Evolutionary conservation across 37 sponge, comb jelly and placozoan species (phyloP).

Genomic region (Dysidea cf. avara): DNA sequence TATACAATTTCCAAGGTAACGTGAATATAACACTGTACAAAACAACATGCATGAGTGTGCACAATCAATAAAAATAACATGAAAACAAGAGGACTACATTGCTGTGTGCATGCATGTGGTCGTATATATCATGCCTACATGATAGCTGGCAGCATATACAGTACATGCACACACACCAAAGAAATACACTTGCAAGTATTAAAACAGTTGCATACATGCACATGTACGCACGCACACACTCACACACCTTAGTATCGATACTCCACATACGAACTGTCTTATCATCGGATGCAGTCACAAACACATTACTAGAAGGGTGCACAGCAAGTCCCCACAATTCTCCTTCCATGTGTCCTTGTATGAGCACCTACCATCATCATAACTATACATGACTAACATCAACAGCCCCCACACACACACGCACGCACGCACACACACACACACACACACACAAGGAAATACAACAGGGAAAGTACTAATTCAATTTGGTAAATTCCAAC

Average conservation of each 20-base stretch:
- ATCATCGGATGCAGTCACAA: constrained; percentile 89
- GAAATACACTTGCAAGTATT: background rate
- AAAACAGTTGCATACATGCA: background rate
- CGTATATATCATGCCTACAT: too few species aligned
- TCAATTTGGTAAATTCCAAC: too few species aligned
- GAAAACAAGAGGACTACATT: too few species aligned
- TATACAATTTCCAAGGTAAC: too few species aligned
- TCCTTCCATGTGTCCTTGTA: constrained; percentile 88
- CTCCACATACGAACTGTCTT: constrained; percentile 82
- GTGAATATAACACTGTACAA: too few species aligned
- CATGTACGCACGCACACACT: background rate
- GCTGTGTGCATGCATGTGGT: too few species aligned
- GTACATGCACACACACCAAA: background rate
- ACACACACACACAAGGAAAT: too few species aligned
- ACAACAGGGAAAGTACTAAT: too few species aligned
- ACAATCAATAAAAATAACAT: too few species aligned
- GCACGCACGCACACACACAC: background rate
- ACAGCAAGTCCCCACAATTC: constrained; percentile 92
- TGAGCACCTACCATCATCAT: constrained; percentile 53
- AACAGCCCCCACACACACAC: background rate
- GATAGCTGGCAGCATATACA: too few species aligned
- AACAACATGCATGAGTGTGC: too few species aligned
- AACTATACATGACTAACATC: background rate
- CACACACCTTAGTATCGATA: constrained; percentile 53
- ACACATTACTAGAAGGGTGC: constrained; percentile 60